A percentile compares a stretch with the other conserved stretches of the same genome.
Evolutionary conservation across 2,888 invertebrate species (phyloP).

Genomic region (Ophion slaviceki): DNA sequence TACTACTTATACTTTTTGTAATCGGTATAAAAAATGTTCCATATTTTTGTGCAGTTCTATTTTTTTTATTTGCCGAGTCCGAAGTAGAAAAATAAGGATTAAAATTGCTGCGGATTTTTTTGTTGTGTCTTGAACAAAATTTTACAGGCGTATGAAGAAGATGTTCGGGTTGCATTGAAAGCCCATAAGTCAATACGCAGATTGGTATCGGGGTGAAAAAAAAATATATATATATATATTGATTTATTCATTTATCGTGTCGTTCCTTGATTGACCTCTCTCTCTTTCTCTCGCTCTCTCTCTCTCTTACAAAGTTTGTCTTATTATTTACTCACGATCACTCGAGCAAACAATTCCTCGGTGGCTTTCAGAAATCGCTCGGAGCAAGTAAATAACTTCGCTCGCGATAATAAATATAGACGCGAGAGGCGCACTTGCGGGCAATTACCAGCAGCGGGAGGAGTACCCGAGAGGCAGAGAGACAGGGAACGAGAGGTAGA

Average conservation of each 20-base stretch:
- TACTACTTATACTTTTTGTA: neutral
- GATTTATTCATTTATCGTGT: slow-evolving; percentile 22
- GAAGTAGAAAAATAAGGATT: no score
- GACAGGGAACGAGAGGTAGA: slow-evolving; percentile 10
- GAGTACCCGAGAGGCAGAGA: slow-evolving; percentile 5
- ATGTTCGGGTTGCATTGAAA: neutral
- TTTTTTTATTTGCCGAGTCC: neutral
- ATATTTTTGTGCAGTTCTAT: neutral
- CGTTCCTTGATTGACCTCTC: slow-evolving; percentile 24
- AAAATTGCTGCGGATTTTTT: no score
- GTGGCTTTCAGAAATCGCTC: slow-evolving; percentile 24
- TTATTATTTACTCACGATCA: slow-evolving; percentile 45
- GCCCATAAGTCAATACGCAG: neutral
- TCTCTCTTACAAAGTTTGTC: slow-evolving; percentile 32
- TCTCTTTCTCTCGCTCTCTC: neutral
- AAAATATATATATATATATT: slow-evolving; percentile 1
- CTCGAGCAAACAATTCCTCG: slow-evolving; percentile 56
- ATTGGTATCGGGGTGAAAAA: neutral
- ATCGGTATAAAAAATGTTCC: neutral
- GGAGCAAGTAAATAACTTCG: slow-evolving; percentile 63
- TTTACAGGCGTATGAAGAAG: neutral
- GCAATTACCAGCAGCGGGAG: slow-evolving; percentile 70
- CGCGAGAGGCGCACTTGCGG: slow-evolving; percentile 52
- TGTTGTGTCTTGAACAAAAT: neutral
- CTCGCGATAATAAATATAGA: slow-evolving; percentile 66